phyloP scores from a whole-genome alignment of 2,113 vertebrate species.

The Callocephalon fimbriatum region DNA sequence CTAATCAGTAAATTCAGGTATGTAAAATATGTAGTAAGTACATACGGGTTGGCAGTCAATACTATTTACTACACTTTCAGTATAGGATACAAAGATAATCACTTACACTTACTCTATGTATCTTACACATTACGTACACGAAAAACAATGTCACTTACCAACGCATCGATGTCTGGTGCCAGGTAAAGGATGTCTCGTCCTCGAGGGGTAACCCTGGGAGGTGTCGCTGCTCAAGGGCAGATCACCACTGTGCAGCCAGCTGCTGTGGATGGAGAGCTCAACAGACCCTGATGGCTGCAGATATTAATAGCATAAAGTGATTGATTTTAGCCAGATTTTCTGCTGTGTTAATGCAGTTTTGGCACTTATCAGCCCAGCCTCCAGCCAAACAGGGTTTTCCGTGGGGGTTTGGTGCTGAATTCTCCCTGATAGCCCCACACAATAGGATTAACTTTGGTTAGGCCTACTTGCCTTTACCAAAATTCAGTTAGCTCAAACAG shows the following conservation, averaged over 20 bases:
- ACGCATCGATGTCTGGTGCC: fast-evolving
- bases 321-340: background rate
- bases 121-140: background rate
- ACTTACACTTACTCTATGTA: fast-evolving
- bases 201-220: background rate
- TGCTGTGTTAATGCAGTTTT: background rate
- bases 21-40: background rate
- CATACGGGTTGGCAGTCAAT: background rate
- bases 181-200: background rate
- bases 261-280: background rate
- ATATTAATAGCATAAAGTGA: background rate
- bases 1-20: background rate
- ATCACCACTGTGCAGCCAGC: fast-evolving
- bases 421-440: background rate
- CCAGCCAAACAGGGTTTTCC: background rate
- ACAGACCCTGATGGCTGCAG: background rate
- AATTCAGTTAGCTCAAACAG: background rate
- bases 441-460: background rate
- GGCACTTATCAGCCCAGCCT: background rate
- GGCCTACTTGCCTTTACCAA: background rate
- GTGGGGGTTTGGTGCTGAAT: background rate
- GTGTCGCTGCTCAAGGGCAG: background rate
- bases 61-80: background rate
- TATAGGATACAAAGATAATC: background rate
- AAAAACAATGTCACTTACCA: background rate